Conservation (phyloP, 2,888 invertebrate genomes). For the Aporophyla lueneburgensis region DNA sequence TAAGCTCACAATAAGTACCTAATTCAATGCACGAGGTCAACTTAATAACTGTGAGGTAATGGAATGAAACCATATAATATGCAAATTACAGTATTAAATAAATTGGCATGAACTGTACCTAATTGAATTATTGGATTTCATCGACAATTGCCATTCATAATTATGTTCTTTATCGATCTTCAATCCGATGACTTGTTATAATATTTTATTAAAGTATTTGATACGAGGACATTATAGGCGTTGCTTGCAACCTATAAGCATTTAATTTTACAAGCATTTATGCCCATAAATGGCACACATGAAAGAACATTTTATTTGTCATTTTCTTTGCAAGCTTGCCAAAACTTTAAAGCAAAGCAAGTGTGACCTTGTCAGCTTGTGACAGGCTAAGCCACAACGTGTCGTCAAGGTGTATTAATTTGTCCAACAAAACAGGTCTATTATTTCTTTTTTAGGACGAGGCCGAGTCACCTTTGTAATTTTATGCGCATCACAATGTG, state of each 20-base stretch:
- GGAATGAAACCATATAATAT: constrained; percentile 20
- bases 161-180: background rate
- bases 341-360: constrained; percentile 44
- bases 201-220: no score
- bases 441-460: constrained; percentile 32
- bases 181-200: background rate
- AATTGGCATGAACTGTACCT: constrained; percentile 6
- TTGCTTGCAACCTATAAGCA: background rate
- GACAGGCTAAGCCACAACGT: constrained; percentile 53
- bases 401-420: constrained; percentile 48
- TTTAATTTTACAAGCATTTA: no score
- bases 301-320: background rate
- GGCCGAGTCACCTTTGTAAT: constrained; percentile 19
- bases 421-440: constrained; percentile 44
- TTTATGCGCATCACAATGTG: constrained; percentile 23
- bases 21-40: constrained; percentile 18
- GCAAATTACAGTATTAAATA: constrained; percentile 8
- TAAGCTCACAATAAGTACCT: constrained; percentile 14
- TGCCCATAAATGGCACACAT: background rate
- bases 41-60: constrained; percentile 5
- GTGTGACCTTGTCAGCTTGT: constrained; percentile 56
- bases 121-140: constrained; percentile 21
- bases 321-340: constrained; percentile 22
- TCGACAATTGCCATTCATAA: constrained; percentile 1
- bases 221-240: background rate